These are phyloP conservation scores for Parasteatoda lunata DNA, from an alignment of 2,888 invertebrate species.

Conservation along the genomic window DNA sequence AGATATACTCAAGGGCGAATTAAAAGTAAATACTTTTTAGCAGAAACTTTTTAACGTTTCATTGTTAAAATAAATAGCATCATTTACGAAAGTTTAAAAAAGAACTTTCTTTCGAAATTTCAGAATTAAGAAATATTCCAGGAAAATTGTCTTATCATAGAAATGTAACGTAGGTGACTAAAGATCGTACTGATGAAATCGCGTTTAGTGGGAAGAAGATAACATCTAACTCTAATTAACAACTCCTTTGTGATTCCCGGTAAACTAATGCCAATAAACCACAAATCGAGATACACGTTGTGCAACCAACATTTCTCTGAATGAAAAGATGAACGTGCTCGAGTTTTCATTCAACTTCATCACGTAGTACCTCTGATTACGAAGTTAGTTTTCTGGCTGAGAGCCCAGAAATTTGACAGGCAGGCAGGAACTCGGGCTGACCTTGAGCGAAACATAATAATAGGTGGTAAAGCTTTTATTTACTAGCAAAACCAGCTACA, in stretches of 20 bases:
- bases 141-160: no score
- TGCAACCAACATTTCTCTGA: background rate
- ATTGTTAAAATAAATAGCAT: no score
- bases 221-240: background rate
- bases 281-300: background rate
- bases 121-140: no score
- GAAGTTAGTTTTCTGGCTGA: background rate
- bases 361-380: background rate
- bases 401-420: background rate
- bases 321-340: background rate
- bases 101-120: no score
- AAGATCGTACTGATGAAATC: no score
- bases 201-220: background rate
- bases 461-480: slow-evolving; percentile 3
- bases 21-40: no score
- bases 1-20: no score
- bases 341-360: background rate
- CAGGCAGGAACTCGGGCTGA: background rate
- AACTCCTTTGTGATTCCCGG: background rate
- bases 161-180: no score
- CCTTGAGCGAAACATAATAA: slow-evolving; percentile 1
- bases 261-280: background rate
- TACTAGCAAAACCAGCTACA: background rate
- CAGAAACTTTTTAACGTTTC: no score
- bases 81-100: no score